phyloP scores from a whole-genome alignment of 92 coral and sea anemone species.

The Siderastrea siderea region DNA sequence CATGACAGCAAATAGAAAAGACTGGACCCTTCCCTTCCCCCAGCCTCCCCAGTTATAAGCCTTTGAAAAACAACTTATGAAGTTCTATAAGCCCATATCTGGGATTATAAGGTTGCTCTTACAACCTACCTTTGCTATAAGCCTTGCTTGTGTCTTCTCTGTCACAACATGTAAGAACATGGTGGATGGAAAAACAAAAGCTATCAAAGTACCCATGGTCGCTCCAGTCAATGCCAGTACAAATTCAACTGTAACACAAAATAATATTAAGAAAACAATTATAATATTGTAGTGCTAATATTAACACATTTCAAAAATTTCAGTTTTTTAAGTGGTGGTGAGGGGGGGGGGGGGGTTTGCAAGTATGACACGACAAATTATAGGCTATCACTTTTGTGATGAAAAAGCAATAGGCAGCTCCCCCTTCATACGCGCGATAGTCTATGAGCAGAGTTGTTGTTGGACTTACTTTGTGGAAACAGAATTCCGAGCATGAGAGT shows the following conservation, averaged over 20 bases:
- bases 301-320: background rate
- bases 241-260: slow-evolving; percentile 88
- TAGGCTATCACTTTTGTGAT: too few relatives aligned
- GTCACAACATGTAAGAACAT: slow-evolving; percentile 83
- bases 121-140: slow-evolving; percentile 71
- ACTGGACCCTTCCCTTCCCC: too few relatives aligned
- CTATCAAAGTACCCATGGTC: slow-evolving; percentile 92
- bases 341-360: too few relatives aligned
- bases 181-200: slow-evolving; percentile 86
- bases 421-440: background rate
- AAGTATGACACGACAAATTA: background rate
- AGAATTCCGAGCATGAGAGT: slow-evolving; percentile 87
- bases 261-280: background rate
- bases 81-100: too few relatives aligned
- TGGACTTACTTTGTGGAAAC: slow-evolving; percentile 89
- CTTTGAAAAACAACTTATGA: too few relatives aligned
- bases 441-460: background rate
- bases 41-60: too few relatives aligned
- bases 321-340: too few relatives aligned
- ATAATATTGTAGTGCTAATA: background rate
- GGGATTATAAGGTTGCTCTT: background rate
- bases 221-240: slow-evolving; percentile 98
- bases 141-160: slow-evolving; percentile 74
- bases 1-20: too few relatives aligned
- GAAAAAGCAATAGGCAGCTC: too few relatives aligned